Conservation (phyloP, 37 sponge, comb jelly and placozoan genomes). For the Ianthella basta region DNA sequence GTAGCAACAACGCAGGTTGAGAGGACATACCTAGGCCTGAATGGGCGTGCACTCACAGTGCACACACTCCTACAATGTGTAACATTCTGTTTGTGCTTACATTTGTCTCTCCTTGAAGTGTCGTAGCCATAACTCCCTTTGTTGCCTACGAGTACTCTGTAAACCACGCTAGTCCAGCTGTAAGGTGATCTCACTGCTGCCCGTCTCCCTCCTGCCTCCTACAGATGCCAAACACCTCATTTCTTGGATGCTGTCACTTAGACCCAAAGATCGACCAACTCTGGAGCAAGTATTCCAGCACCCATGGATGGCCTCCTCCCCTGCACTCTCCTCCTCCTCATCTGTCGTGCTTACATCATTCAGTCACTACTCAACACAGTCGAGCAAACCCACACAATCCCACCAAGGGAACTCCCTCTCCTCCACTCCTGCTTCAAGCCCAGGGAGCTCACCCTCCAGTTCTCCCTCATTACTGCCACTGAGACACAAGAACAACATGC, state of each 20-base stretch:
- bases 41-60: too few relatives aligned
- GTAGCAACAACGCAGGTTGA: too few relatives aligned
- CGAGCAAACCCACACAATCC: background rate
- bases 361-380: background rate
- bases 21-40: too few relatives aligned
- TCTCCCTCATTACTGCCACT: slow-evolving; percentile 26
- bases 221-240: slow-evolving; percentile 73
- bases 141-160: too few relatives aligned
- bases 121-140: too few relatives aligned
- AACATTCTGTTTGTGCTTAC: too few relatives aligned
- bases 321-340: background rate
- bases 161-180: too few relatives aligned
- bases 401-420: background rate
- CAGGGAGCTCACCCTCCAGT: slow-evolving; percentile 6
- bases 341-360: background rate
- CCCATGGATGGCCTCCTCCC: slow-evolving; percentile 59
- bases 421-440: slow-evolving; percentile 12
- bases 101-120: too few relatives aligned
- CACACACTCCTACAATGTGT: too few relatives aligned
- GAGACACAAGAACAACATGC: slow-evolving; percentile 1
- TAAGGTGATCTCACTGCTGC: too few relatives aligned
- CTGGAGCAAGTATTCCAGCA: slow-evolving; percentile 73
- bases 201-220: slow-evolving; percentile 4
- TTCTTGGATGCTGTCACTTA: slow-evolving; percentile 61
- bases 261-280: slow-evolving; percentile 60